Conservation (phyloP, 1,140 invertebrate species). For the Dreissena rostriformis region DNA sequence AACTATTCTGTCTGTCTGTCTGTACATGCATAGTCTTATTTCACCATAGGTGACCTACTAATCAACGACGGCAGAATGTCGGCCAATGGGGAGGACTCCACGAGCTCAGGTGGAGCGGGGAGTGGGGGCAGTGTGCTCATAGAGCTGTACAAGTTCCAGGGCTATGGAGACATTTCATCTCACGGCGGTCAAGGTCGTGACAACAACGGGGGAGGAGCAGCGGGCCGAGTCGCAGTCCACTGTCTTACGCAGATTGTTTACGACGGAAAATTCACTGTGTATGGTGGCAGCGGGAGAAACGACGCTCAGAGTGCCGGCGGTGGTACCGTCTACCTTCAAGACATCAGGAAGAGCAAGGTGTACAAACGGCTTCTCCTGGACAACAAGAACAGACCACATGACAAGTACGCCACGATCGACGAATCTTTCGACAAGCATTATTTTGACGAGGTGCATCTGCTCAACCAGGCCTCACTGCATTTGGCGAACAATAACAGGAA, state of each 20-base stretch:
- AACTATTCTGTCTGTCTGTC: too few species aligned
- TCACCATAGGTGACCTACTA: not conserved
- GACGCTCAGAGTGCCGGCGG: slow-evolving; percentile 60
- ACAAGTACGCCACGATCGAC: slow-evolving; percentile 68
- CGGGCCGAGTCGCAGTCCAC: slow-evolving; percentile 69
- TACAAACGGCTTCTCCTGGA: slow-evolving; percentile 67
- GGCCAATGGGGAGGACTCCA: slow-evolving; percentile 60
- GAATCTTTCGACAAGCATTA: slow-evolving; percentile 59
- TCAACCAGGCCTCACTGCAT: slow-evolving; percentile 64
- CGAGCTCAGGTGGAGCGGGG: slow-evolving; percentile 61
- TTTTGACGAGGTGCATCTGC: slow-evolving; percentile 71
- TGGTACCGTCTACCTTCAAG: slow-evolving; percentile 72
- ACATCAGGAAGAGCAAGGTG: slow-evolving; percentile 54
- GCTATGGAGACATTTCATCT: slow-evolving; percentile 65
- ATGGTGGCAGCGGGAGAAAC: slow-evolving; percentile 58
- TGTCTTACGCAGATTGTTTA: slow-evolving; percentile 57
- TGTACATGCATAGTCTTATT: too few species aligned
- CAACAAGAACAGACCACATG: slow-evolving; percentile 64
- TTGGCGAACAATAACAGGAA: slow-evolving; percentile 51
- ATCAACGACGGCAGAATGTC: slow-evolving; percentile 71
- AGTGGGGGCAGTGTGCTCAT: slow-evolving; percentile 74
- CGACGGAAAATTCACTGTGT: slow-evolving; percentile 64
- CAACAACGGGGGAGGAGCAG: slow-evolving; percentile 67
- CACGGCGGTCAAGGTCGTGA: slow-evolving; percentile 61
- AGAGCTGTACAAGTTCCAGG: slow-evolving; percentile 65